Evolutionary conservation across 2,797 vertebrate species (phyloP).

Genomic region (Threskiornis aethiopicus): DNA sequence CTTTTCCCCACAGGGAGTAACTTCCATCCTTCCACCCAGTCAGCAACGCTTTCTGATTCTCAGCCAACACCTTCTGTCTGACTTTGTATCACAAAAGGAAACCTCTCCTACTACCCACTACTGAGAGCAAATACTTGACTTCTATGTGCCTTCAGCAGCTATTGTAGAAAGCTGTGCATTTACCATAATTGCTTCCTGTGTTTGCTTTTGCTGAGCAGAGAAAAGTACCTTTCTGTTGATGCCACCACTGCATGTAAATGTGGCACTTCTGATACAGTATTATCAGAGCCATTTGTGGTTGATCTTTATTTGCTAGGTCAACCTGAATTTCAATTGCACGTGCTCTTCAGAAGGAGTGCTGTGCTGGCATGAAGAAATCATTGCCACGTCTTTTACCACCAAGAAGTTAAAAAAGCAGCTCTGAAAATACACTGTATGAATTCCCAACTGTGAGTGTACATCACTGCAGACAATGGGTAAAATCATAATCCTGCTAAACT

Average conservation of each 20-base stretch:
- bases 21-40: neutral
- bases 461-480: neutral
- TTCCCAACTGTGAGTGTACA: neutral
- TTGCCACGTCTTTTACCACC: neutral
- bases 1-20: neutral
- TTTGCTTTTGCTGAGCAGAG: neutral
- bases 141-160: neutral
- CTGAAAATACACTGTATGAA: neutral
- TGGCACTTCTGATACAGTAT: neutral
- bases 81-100: neutral
- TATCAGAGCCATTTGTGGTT: neutral
- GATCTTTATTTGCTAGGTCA: neutral
- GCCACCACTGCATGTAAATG: neutral
- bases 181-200: neutral
- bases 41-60: neutral
- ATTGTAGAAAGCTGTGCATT: rapidly evolving
- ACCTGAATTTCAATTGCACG: neutral
- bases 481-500: neutral
- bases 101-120: neutral
- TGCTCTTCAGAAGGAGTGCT: neutral
- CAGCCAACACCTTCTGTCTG: neutral
- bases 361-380: neutral
- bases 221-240: neutral
- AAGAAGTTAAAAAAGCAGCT: neutral
- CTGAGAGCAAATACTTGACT: neutral